Conservation (phyloP, 1,140 invertebrate species). For the Diachasmimorpha longicaudata region DNA sequence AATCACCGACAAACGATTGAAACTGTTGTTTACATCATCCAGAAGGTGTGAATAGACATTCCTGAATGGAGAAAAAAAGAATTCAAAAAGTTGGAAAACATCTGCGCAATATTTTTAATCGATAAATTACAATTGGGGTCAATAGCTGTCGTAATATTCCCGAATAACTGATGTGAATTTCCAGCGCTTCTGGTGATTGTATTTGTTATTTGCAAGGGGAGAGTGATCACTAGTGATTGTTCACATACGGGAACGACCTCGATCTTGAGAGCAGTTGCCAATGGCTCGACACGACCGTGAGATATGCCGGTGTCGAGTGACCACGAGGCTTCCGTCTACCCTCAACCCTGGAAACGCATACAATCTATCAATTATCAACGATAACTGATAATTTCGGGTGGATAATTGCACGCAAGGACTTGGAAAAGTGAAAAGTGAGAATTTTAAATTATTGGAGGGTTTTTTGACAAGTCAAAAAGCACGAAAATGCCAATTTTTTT, state of each 20-base stretch:
- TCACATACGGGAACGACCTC: constrained; percentile 18
- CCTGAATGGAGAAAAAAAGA: background rate
- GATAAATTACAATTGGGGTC: no score
- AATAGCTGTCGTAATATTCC: no score
- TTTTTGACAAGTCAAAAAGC: no score
- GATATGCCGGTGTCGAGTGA: background rate
- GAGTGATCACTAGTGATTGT: background rate
- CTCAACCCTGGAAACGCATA: no score
- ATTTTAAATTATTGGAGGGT: no score
- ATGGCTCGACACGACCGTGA: constrained; percentile 8
- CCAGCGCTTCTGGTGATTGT: background rate
- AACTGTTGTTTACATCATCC: background rate
- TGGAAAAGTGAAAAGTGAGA: no score
- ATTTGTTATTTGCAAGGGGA: background rate
- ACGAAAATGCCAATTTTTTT: no score
- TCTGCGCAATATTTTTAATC: no score
- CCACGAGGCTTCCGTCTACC: background rate
- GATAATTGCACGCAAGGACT: no score
- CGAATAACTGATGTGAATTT: background rate
- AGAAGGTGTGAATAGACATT: background rate
- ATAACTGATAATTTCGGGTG: no score
- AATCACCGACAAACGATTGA: background rate
- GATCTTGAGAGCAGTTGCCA: constrained; percentile 29
- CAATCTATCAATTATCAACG: no score
- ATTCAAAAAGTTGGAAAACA: no score